Evolutionary conservation across 2,888 invertebrate genomes (phyloP).

Genomic region (Neelides folsomi): DNA sequence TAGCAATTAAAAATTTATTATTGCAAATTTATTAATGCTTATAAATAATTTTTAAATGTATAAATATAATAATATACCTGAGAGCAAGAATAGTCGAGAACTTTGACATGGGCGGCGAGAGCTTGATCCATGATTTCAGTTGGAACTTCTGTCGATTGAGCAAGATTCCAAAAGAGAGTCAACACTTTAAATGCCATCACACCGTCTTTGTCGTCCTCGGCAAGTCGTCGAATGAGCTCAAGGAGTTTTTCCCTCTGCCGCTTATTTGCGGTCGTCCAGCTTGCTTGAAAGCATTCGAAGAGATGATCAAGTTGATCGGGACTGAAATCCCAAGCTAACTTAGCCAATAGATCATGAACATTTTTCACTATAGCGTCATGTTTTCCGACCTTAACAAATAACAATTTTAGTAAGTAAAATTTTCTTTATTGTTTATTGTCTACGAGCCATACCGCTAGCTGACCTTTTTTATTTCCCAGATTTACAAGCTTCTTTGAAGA

Average conservation of each 20-base stretch:
- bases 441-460: background rate
- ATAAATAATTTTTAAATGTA: background rate
- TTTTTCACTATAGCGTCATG: conserved; percentile 98
- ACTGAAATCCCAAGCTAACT: conserved; percentile 95
- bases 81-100: conserved; percentile 92
- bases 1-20: background rate
- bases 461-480: background rate
- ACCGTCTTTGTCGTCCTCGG: conserved; percentile 97
- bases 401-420: conserved; percentile 27
- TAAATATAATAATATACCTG: conserved; percentile 43
- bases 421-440: too few relatives aligned
- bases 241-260: conserved; percentile 88
- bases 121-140: conserved; percentile 97
- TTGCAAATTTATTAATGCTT: background rate
- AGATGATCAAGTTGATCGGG: conserved; percentile 93
- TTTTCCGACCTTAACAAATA: conserved; percentile 55
- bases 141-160: conserved; percentile 88
- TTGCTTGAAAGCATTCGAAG: conserved; percentile 70
- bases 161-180: conserved; percentile 89
- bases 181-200: conserved; percentile 96
- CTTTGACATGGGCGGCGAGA: conserved; percentile 85
- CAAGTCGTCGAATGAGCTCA: conserved; percentile 83
- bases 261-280: conserved; percentile 91
- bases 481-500: too few relatives aligned
- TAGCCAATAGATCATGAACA: conserved; percentile 87